Base-by-base conservation (phyloP, 2,113 vertebrate genomes). In the Eudyptes chrysolophus region DNA sequence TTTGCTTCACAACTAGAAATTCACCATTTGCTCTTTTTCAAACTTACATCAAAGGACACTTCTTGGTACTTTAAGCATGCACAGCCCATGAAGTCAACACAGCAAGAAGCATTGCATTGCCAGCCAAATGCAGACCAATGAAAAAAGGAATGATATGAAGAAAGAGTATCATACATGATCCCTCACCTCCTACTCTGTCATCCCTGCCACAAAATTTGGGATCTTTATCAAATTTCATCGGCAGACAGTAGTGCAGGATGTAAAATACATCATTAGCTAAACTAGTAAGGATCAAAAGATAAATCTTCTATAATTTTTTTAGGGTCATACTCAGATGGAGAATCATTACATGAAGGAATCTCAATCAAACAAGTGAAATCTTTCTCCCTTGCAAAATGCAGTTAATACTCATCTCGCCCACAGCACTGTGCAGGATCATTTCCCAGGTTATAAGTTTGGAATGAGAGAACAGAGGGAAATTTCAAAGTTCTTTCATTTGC, bases 401-500 rank as follows among this genome's bases (percentile, higher is more conserved):
- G 93, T 92, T 60, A 66, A 77, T 89, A 77, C 16, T 80, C 20
- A 54, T 72, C 54, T 75, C 55, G 54, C 49, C 46, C 55, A 64
- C 44, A 90, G 27, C 51, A 71, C 54, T 64, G 34, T 76, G 86
- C 55, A 65, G 24, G 48, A 79, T 71, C 54, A 71, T 80, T 77
- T 96, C 78, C 93, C 86, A 79, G 25, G 55, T 87, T 84, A n/a
- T 70, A 92, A 84, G 66, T 94, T 87, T 93, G 62, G 72, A 90
- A 85, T 65, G 42, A 80, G 55, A 86, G 34, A 94, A 90, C 19
- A 69, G 84, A 89, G 49, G 21, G 40, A 87, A 92, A 91, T 89
- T 88, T 76, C 89, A 64, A 64, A 94, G 71, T 65, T 90, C 79
- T 75, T 82, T 85, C 65, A 58, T 83, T 87, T 94, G 64, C 87